Evolutionary conservation across 2,797 vertebrate genomes (phyloP), one percentile per base, ranked within the genome.

Genomic region (Urophycis tenuis): DNA sequence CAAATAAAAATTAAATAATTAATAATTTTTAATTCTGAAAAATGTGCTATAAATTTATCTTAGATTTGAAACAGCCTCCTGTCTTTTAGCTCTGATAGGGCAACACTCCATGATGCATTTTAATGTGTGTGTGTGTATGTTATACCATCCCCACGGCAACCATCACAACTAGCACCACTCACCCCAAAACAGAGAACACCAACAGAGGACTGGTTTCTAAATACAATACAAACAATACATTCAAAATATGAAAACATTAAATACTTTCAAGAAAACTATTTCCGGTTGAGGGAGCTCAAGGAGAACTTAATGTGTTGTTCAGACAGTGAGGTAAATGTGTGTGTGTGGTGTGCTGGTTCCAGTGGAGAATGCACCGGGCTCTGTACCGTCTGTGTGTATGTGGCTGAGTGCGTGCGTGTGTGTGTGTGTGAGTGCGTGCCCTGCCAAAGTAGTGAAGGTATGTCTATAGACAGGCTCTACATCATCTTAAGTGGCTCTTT

Each of bases 401-500:
- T n/a, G 31, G 8, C 11, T 32, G 75, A 72, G 35, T 45, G 79
- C 75, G 67, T 60, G 36, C 35, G 19, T 75, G 74, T 79, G 30
- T 30, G 72, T 67, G 72, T 85, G 84, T 85, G 83, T 81, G 76
- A 79, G 85, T 74, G 82, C 80, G 76, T 75, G 83, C 79, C 74
- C 85, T 89, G 89, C 85, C 83, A 89, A 88, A 88, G 85, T 84
- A 91, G 87, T 92, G 91, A 90, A 93, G 92, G 92, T 92, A 92
- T 91, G 92, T 88, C 88, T 80, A 79, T 81, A 87, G 90, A 92
- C 91, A 91, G 92, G 90, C 89, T 83, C 89, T 94, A 92, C 90
- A 93, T 94, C 93, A 94, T 93, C 91, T 92, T 93, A 93, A 94
- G 92, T 93, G 93, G 91, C 92, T 93, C 91, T 94, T 93, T 93